Percentiles rank a stretch among this genome's conserved stretches.
Conservation (phyloP, 1,140 invertebrate genomes). For the Adelges cooleyi region DNA sequence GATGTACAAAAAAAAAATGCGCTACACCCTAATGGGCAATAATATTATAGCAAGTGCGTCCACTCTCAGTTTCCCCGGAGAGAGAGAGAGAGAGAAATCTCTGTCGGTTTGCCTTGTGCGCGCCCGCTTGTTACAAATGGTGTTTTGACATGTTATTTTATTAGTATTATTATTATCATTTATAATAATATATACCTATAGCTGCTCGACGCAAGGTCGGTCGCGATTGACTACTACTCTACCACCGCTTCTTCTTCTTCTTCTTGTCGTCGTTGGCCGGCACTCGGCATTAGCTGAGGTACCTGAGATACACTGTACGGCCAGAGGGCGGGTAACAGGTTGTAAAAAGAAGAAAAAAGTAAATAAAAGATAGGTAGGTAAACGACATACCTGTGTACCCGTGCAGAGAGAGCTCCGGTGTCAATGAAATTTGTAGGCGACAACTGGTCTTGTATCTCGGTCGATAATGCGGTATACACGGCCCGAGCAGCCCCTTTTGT, state of each 20-base stretch:
- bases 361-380: no score
- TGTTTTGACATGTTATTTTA: constrained; percentile 4
- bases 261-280: no score
- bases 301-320: no score
- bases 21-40: no score
- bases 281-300: no score
- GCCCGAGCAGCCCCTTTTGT: constrained; percentile 26
- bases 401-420: background rate
- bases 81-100: no score
- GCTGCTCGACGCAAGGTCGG: background rate
- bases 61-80: no score
- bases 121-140: background rate
- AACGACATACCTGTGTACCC: constrained; percentile 9
- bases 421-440: constrained; percentile 29
- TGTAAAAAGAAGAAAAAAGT: no score
- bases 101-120: no score
- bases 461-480: background rate
- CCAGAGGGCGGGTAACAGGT: background rate
- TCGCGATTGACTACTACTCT: background rate
- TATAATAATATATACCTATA: background rate
- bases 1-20: no score
- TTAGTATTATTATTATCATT: background rate
- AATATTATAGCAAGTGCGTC: no score
- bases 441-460: constrained; percentile 28
- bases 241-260: no score